Evolutionary conservation across 1,140 invertebrate genomes (phyloP).

Genomic region (Camponotus vicinus): DNA sequence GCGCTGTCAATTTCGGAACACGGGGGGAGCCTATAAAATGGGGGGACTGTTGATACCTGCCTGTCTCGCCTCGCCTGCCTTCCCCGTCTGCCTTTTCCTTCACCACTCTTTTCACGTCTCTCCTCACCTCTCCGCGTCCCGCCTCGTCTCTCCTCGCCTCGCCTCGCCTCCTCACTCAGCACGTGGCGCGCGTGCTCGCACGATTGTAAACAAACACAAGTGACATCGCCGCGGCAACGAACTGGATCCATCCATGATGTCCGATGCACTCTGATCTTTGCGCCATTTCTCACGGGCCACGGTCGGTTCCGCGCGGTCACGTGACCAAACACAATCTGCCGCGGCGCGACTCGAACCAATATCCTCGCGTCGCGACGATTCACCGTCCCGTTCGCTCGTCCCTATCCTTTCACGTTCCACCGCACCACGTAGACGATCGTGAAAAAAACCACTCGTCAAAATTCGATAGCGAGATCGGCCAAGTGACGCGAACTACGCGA

Average conservation of each 20-base stretch:
- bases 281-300: conserved; percentile 86
- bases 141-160: background rate
- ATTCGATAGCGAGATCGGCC: conserved; percentile 47
- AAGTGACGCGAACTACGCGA: conserved; percentile 58
- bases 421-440: background rate
- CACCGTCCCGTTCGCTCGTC: background rate
- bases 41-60: background rate
- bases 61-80: background rate
- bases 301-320: conserved; percentile 84
- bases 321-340: conserved; percentile 85
- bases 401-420: background rate
- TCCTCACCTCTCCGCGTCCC: background rate
- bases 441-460: conserved; percentile 45
- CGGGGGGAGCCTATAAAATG: background rate
- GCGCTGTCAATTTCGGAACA: conserved; percentile 58
- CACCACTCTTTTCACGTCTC: conserved; percentile 4
- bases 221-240: conserved; percentile 87
- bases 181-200: conserved; percentile 87
- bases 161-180: conserved; percentile 72
- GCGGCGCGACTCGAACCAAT: conserved; percentile 3
- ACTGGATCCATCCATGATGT: conserved; percentile 85
- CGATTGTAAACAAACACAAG: conserved; percentile 89
- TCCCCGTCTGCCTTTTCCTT: too few relatives aligned
- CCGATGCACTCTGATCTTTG: conserved; percentile 86
- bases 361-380: background rate